These are phyloP conservation scores for Melieria crassipennis DNA, from an alignment of 2,888 invertebrate genomes.

Conservation along the genomic window DNA sequence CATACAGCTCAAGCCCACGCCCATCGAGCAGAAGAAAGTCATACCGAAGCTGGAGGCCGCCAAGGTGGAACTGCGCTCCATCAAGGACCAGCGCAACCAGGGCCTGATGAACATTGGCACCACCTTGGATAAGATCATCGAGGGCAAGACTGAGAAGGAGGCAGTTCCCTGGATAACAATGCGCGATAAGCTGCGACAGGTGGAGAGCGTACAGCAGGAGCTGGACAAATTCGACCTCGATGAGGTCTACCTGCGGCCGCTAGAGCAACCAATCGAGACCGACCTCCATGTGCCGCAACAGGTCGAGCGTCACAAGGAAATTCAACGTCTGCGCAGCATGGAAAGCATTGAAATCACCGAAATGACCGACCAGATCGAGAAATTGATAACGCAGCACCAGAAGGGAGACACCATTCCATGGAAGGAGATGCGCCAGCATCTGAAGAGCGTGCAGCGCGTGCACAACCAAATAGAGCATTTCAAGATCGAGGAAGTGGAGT, in stretches of 20 bases:
- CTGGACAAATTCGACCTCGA: conserved; percentile 64
- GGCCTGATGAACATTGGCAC: conserved; percentile 63
- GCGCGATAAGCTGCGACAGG: conserved; percentile 61
- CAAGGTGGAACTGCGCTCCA: conserved; percentile 67
- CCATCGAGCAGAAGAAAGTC: conserved; percentile 67
- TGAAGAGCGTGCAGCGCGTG: conserved; percentile 63
- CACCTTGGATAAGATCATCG: conserved; percentile 62
- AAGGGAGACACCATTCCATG: conserved; percentile 61
- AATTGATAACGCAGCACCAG: conserved; percentile 60
- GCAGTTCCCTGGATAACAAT: conserved; percentile 64
- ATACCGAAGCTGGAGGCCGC: conserved; percentile 69
- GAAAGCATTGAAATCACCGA: conserved; percentile 64
- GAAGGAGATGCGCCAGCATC: conserved; percentile 64
- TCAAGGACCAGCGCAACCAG: conserved; percentile 66
- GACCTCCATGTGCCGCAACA: conserved; percentile 51
- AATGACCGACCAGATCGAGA: conserved; percentile 63
- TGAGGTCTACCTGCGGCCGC: conserved; percentile 65
- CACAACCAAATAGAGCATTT: conserved; percentile 65
- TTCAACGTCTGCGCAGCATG: conserved; percentile 62
- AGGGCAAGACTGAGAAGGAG: conserved; percentile 62
- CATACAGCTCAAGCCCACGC: conserved; percentile 71
- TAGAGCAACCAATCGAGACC: conserved; percentile 50
- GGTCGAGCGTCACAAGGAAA: conserved; percentile 63
- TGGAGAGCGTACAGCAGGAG: conserved; percentile 64
- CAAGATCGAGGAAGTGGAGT: conserved; percentile 66